phyloP scores from a whole-genome alignment of 2,797 vertebrate genomes.

The Pipistrellus pipistrellus region DNA sequence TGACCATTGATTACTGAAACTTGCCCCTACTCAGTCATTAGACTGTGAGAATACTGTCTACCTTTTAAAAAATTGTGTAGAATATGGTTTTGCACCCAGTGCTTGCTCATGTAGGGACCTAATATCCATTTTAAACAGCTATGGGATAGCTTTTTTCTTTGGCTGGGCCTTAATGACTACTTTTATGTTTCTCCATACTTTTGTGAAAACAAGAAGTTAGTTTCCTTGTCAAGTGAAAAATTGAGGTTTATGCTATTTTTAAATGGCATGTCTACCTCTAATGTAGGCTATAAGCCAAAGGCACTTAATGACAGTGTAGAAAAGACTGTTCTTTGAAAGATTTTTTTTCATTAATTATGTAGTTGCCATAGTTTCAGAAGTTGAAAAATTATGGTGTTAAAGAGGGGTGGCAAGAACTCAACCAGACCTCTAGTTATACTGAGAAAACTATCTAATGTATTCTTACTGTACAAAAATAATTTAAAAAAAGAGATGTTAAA shows the following conservation, averaged over 20 bases:
- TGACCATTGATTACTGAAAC: background rate
- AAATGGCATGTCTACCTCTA: constrained; percentile 22
- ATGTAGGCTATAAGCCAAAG: constrained; percentile 6
- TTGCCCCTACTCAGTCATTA: background rate
- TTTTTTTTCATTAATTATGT: constrained; percentile 70
- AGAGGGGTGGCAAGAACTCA: constrained; percentile 44
- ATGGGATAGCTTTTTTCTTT: constrained; percentile 60
- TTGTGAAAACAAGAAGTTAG: constrained; percentile 55
- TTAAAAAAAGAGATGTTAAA: background rate
- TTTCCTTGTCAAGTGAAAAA: constrained; percentile 74
- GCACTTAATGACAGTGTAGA: constrained; percentile 56
- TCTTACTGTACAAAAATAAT: background rate
- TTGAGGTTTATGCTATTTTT: constrained; percentile 57
- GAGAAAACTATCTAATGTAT: constrained; percentile 44
- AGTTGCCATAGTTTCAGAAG: constrained; percentile 45
- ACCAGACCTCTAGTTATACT: background rate
- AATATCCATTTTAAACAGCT: constrained; percentile 38
- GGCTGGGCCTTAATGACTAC: background rate
- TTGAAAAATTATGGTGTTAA: constrained; percentile 39
- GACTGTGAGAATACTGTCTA: constrained; percentile 60
- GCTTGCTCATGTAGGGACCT: background rate
- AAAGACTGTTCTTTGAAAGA: constrained; percentile 58
- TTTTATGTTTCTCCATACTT: constrained; percentile 64
- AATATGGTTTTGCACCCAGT: background rate
- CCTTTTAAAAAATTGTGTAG: constrained; percentile 48